Evolutionary conservation across 2,797 vertebrate species (phyloP).

Genomic region (Sardinella longiceps): DNA sequence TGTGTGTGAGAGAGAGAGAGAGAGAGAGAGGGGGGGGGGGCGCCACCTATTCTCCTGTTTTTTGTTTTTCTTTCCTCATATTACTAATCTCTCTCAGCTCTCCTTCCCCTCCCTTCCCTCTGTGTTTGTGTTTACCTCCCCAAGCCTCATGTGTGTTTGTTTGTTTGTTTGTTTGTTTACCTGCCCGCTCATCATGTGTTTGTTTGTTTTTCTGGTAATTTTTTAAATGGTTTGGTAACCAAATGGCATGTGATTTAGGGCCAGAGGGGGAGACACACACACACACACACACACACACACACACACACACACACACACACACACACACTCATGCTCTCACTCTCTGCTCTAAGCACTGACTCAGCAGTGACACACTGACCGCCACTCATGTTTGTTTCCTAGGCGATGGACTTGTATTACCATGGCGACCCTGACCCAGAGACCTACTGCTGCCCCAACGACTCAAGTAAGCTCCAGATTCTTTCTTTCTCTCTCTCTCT

Average conservation of each 20-base stretch:
- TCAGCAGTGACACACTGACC: conserved; percentile 18
- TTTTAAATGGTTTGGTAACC: neutral
- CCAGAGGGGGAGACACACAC: neutral
- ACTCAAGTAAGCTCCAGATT: conserved; percentile 71
- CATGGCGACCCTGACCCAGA: conserved; percentile 76
- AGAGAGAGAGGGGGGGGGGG: too few relatives aligned
- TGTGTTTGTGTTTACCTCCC: neutral
- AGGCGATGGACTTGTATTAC: conserved; percentile 83
- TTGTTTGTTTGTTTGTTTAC: neutral
- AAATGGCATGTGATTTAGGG: neutral
- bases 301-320: neutral
- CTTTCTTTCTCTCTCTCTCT: conserved; percentile 25
- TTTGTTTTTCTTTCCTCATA: neutral
- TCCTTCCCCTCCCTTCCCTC: neutral
- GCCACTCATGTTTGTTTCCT: conserved; percentile 41
- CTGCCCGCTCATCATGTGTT: neutral
- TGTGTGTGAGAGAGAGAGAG: neutral
- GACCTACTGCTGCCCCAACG: conserved; percentile 72
- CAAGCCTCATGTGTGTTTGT: neutral
- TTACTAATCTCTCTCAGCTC: neutral
- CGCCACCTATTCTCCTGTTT: too few relatives aligned
- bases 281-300: conserved; percentile 12
- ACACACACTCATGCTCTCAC: neutral
- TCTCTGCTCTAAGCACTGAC: neutral
- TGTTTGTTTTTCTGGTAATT: neutral